A percentile compares a stretch with the other conserved stretches of the same genome.
Evolutionary conservation across 2,888 invertebrate species (phyloP).

Genomic region (Sericinus montela): DNA sequence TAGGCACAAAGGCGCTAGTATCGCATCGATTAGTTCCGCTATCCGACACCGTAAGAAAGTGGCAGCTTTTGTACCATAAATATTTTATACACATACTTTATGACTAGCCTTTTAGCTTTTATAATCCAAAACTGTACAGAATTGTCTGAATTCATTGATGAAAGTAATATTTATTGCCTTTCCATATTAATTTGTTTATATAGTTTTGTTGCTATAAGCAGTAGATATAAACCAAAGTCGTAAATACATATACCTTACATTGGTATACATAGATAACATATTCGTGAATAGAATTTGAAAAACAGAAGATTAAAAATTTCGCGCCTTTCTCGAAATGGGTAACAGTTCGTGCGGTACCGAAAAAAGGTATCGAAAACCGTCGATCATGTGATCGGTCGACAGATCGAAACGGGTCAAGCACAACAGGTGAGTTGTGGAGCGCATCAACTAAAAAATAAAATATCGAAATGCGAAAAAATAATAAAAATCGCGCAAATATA

Average conservation of each 20-base stretch:
- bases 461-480: slow-evolving; percentile 79
- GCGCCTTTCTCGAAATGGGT: slow-evolving; percentile 27
- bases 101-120: too few species aligned
- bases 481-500: slow-evolving; percentile 76
- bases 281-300: slow-evolving; percentile 20
- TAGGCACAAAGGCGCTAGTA: slow-evolving; percentile 47
- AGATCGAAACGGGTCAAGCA: slow-evolving; percentile 77
- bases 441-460: slow-evolving; percentile 80
- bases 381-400: slow-evolving; percentile 72
- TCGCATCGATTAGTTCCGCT: slow-evolving; percentile 59
- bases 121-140: too few species aligned
- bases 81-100: too few species aligned
- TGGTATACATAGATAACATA: too few species aligned
- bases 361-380: slow-evolving; percentile 61
- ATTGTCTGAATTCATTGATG: too few species aligned
- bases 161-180: too few species aligned
- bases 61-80: slow-evolving; percentile 48
- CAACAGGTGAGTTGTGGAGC: slow-evolving; percentile 76
- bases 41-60: slow-evolving; percentile 52
- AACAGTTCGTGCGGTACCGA: slow-evolving; percentile 34
- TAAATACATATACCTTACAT: too few species aligned
- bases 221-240: too few species aligned
- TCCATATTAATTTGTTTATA: too few species aligned
- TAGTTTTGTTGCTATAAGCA: too few species aligned
- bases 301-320: slow-evolving; percentile 22